Percentiles rank a stretch among this genome's conserved stretches.
Conservation (phyloP, 2,113 vertebrate species). For the Bos javanicus region DNA sequence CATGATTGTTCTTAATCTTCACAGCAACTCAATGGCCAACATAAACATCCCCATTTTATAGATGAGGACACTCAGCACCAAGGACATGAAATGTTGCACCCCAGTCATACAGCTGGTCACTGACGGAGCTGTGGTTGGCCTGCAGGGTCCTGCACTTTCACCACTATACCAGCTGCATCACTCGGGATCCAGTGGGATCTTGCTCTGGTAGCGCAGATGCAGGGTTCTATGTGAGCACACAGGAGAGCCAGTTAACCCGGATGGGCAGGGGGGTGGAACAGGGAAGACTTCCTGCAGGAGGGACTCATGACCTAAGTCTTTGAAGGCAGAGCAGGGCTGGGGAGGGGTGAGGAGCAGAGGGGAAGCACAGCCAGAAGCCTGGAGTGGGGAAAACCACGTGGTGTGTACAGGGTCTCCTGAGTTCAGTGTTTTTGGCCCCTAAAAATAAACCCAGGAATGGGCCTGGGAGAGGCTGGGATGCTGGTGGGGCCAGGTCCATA, state of each 20-base stretch:
- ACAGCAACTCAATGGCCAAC: not conserved
- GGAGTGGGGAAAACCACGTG: not conserved
- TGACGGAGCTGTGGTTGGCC: not conserved
- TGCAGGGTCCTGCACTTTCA: not conserved
- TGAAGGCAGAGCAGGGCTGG: not conserved
- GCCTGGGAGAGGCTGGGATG: not conserved
- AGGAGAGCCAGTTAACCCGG: not conserved
- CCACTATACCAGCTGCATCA: too few species aligned
- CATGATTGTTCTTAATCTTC: not conserved
- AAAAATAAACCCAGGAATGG: not conserved
- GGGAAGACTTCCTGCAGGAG: not conserved
- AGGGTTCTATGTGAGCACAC: not conserved
- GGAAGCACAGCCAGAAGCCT: not conserved
- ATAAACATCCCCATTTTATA: not conserved
- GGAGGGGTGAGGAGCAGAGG: not conserved
- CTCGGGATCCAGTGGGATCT: not conserved
- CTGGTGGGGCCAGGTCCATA: not conserved
- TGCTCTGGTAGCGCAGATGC: not conserved
- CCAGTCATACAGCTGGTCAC: not conserved
- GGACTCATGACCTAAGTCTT: not conserved
- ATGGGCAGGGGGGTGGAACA: not conserved
- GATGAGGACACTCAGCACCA: not conserved
- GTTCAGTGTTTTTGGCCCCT: not conserved
- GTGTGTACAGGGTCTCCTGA: not conserved
- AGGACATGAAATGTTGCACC: not conserved